These are phyloP conservation scores for Rotaria socialis DNA, from an alignment of 2,888 invertebrate species.

Conservation along the genomic window DNA sequence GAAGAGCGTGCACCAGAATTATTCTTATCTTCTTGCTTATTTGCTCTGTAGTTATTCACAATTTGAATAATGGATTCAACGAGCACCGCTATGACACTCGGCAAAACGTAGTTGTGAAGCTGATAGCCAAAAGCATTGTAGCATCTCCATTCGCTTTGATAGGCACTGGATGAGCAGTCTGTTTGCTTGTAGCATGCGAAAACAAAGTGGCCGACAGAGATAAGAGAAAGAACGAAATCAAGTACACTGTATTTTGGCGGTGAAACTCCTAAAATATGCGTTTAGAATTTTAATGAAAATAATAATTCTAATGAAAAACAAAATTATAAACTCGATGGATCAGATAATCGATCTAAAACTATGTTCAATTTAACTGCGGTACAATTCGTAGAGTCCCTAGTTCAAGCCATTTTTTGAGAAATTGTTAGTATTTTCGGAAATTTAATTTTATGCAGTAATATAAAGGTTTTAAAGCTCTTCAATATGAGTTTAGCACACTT, in stretches of 20 bases:
- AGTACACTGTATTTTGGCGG: neutral
- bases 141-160: neutral
- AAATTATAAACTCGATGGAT: too few species aligned
- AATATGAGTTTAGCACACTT: too few species aligned
- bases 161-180: neutral
- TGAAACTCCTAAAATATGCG: neutral
- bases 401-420: too few species aligned
- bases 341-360: too few species aligned
- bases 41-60: neutral
- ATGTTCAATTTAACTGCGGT: too few species aligned
- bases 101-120: neutral
- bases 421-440: too few species aligned
- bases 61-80: neutral
- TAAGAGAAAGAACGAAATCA: neutral
- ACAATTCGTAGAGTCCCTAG: too few species aligned
- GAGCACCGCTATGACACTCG: neutral
- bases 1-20: too few species aligned
- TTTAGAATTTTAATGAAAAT: neutral
- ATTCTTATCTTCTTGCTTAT: neutral
- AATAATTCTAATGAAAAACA: neutral
- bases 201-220: neutral
- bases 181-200: neutral
- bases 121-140: conserved; percentile 5
- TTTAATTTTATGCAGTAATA: too few species aligned
- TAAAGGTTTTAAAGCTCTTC: too few species aligned